Conservation (phyloP, 2,888 invertebrate genomes). For the Cheilosia soror region DNA sequence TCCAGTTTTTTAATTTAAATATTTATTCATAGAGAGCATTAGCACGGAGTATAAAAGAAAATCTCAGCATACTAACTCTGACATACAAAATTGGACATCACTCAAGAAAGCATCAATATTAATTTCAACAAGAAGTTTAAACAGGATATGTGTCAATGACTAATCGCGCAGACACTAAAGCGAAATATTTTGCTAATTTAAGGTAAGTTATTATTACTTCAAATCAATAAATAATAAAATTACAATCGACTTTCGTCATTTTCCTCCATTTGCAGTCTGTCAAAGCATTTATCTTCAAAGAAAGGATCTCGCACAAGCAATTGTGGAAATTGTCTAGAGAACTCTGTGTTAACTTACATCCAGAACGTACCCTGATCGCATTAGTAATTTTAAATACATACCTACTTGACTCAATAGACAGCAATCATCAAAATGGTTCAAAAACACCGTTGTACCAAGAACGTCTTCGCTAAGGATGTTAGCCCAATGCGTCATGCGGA, state of each 20-base stretch:
- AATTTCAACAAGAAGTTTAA: constrained; percentile 33
- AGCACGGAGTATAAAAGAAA: constrained; percentile 57
- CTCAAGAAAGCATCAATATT: constrained; percentile 26
- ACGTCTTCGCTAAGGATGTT: constrained; percentile 79
- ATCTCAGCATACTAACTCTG: constrained; percentile 4
- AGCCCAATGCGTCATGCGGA: constrained; percentile 78
- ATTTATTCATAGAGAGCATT: background rate
- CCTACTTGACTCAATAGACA: background rate
- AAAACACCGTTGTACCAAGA: constrained; percentile 79
- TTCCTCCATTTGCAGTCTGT: constrained; percentile 86
- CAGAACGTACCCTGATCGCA: constrained; percentile 92
- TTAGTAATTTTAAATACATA: constrained; percentile 11
- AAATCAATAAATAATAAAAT: background rate
- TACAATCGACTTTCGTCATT: background rate
- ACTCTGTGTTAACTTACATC: constrained; percentile 91
- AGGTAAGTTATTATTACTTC: constrained; percentile 78
- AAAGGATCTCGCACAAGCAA: constrained; percentile 94
- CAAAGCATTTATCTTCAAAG: constrained; percentile 91
- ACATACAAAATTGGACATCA: constrained; percentile 52
- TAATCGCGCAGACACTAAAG: constrained; percentile 82
- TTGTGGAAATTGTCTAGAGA: constrained; percentile 93
- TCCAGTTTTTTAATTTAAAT: background rate
- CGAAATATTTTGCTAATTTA: constrained; percentile 82
- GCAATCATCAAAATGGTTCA: constrained; percentile 81
- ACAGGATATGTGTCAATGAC: constrained; percentile 81